Evolutionary conservation across 2,888 invertebrate genomes (phyloP).

Genomic region (Patella ulyssiponensis): DNA sequence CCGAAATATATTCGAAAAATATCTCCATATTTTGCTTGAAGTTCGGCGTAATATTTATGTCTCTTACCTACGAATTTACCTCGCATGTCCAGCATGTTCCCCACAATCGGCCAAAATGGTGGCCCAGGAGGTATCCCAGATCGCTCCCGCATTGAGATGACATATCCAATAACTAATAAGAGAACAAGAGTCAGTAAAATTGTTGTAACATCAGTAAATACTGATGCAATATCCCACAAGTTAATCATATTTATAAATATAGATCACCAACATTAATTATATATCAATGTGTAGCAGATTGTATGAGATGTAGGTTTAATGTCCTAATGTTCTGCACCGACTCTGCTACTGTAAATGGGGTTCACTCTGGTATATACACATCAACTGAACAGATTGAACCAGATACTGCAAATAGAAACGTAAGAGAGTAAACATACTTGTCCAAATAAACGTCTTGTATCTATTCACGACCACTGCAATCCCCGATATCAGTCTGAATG

Average conservation of each 20-base stretch:
- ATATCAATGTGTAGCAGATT: too few relatives aligned
- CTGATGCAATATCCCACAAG: too few relatives aligned
- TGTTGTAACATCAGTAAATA: neutral
- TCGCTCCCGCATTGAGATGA: neutral
- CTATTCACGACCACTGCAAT: too few relatives aligned
- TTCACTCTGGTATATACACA: too few relatives aligned
- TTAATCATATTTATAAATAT: conserved; percentile 18
- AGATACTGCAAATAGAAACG: too few relatives aligned
- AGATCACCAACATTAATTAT: conserved; percentile 33
- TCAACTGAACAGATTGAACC: too few relatives aligned
- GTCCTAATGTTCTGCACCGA: too few relatives aligned
- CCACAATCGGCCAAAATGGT: neutral
- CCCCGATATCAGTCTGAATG: too few relatives aligned
- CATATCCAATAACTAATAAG: neutral
- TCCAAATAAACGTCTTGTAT: too few relatives aligned
- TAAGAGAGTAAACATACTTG: too few relatives aligned
- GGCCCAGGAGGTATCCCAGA: neutral
- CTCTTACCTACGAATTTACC: neutral
- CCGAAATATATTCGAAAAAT: neutral
- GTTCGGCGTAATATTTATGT: neutral
- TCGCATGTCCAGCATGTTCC: neutral
- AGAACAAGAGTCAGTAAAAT: neutral
- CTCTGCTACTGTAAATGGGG: too few relatives aligned
- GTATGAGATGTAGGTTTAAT: too few relatives aligned
- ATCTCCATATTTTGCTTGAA: neutral